Conservation (phyloP, 1,140 invertebrate species). For the Diorhabda carinulata region DNA sequence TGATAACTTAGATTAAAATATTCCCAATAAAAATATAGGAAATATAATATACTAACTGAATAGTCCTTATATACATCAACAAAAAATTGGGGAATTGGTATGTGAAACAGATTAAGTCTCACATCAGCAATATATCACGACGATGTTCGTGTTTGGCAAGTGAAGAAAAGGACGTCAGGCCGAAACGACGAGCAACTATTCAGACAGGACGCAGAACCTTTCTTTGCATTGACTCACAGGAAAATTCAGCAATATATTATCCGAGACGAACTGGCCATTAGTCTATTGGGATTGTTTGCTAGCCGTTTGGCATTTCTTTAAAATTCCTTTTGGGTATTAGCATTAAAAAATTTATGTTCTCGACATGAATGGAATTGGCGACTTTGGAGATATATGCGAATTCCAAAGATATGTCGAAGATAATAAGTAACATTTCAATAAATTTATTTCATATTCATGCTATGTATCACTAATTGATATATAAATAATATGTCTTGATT, state of each 20-base stretch:
- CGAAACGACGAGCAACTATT: conserved; percentile 11
- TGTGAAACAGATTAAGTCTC: conserved; percentile 20
- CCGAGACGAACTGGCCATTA: conserved; percentile 42
- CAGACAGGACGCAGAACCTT: conserved; percentile 25
- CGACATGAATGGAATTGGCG: too few relatives aligned
- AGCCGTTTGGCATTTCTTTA: conserved; percentile 19
- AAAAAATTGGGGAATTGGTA: conserved; percentile 16
- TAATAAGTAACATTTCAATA: too few relatives aligned
- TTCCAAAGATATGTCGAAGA: too few relatives aligned
- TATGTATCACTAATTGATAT: too few relatives aligned
- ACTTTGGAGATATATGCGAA: too few relatives aligned
- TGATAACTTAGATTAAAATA: neutral
- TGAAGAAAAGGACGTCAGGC: conserved; percentile 26
- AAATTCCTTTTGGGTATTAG: neutral
- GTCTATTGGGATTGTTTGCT: conserved; percentile 38
- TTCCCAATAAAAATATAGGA: neutral
- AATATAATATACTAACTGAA: too few relatives aligned
- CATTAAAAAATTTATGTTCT: too few relatives aligned
- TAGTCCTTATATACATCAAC: neutral
- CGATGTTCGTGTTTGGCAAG: conserved; percentile 23
- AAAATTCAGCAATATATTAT: conserved; percentile 42
- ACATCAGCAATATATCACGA: conserved; percentile 27
- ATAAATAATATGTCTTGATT: too few relatives aligned
- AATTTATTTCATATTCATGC: too few relatives aligned
- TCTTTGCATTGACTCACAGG: conserved; percentile 38